Base-by-base conservation (phyloP, 2,888 invertebrate species). In the Lasioglossum calceatum region DNA sequence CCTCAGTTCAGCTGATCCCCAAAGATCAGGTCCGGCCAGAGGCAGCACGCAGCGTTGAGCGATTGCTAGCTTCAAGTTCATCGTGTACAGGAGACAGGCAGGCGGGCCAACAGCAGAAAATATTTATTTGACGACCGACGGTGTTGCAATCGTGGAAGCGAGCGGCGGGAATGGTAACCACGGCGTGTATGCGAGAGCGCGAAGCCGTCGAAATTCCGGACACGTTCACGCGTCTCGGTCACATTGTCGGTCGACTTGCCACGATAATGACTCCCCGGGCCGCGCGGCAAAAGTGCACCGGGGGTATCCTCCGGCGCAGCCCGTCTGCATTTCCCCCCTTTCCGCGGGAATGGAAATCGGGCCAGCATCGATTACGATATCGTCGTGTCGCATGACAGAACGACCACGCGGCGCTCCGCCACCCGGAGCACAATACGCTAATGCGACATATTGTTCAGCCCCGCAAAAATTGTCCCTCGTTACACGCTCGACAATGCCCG, bases 401-500 rank as follows among this genome's bases (percentile, higher is more conserved):
- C 82, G 81, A 47, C 39, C 81, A 23, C 77, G 77, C 47, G 39
- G 39, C n/a, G 75, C 81, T 82, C 64, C 32, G 36, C 67, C 67
- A 32, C 61, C 27, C 27, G 27, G 61, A 50, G 88, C 88, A 94
- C 95, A 95, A 95, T 94, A 89, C 94, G 90, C 95, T 95, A 95
- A 95, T 95, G 95, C 94, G 93, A 92, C 94, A 92, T 92, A 95
- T 95, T 95, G 95, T 95, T 95, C 95, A 93, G 84, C 89, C 76
- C 86, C 82, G 92, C 88, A 95, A 95, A 95, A 95, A 95, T 95
- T 94, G 94, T 91, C 92, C 93, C 94, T 94, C 94, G 95, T 95
- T 95, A 95, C 89, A 75, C 85, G 87, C 71, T 89, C 77, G 71
- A 87, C 81, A 84, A 79, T 74, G 70, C 36, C 73, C 19, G 32